Evolutionary conservation across 2,113 vertebrate species (phyloP), one percentile per base, ranked within the genome.

Genomic region (Saguinus imperator): DNA sequence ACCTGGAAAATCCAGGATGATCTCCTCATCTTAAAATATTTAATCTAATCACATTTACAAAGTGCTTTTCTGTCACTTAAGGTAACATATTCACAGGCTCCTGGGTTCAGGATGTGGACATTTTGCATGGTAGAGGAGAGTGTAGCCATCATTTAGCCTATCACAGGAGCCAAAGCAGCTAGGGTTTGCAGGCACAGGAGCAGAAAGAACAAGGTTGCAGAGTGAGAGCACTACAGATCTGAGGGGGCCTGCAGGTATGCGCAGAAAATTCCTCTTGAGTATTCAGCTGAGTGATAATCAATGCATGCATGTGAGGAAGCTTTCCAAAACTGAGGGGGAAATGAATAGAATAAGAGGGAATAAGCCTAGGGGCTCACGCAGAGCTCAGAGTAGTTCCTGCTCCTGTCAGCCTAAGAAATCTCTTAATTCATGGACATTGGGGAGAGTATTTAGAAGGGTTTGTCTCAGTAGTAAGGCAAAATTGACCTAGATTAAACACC

Each of bases 261-360:
- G 87, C 70, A 45, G 40, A 45, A 40, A 11, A 32, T 32, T 50
- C 40, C 17, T n/a, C 64, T 17, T 35, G 64, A 87, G 18, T 45
- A 17, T 35, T 66, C 82, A 58, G 6, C 48, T 17, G 64, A 50
- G 17, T 40, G 20, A 17, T 35, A 57, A 29, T 84, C 8, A 35
- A 0, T 64, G 16, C 17, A 1, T 9, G 5, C 6, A 10, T 5
- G 7, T 25, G 9, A 35, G 29, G 11, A 86, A 45, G 3, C 5
- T 48, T 18, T 52, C 45, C 25, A 80, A 23, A 50, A 68, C 11
- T 23, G 13, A 68, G 55, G 18, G 3, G 0, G 8, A 12, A 72
- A 23, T 57, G 45, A 20, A 52, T 2, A 35, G 8, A 13, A 8
- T 11, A 61, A 40, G 43, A 83, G 3, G 18, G 13, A n/a, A 23